phyloP scores from a whole-genome alignment of 2,888 invertebrate species.

The Alitta virens region DNA sequence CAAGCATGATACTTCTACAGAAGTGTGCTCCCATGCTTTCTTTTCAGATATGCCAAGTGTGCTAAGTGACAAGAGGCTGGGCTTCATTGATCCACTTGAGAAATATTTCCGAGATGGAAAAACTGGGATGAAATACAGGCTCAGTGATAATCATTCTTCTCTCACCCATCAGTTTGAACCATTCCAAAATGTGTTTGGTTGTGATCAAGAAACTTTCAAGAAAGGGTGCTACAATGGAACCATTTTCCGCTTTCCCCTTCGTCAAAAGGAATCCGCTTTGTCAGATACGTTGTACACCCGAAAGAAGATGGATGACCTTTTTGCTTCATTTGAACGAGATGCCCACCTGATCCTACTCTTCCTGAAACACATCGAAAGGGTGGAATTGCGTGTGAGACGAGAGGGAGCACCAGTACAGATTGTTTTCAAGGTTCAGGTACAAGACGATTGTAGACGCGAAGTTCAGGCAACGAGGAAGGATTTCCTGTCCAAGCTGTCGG shows the following conservation, averaged over 20 bases:
- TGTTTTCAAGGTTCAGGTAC: conserved; percentile 15
- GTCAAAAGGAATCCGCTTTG: conserved; percentile 34
- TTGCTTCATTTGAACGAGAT: conserved; percentile 35
- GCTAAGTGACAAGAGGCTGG: conserved; percentile 39
- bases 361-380: conserved; percentile 37
- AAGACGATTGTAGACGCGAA: conserved; percentile 8
- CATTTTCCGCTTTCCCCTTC: conserved; percentile 48
- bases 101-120: conserved; percentile 30
- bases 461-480: conserved; percentile 1
- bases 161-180: conserved; percentile 31
- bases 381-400: conserved; percentile 28
- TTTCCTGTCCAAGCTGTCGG: conserved; percentile 1
- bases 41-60: conserved; percentile 42
- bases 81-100: conserved; percentile 44
- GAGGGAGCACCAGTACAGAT: neutral
- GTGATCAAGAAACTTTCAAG: conserved; percentile 20
- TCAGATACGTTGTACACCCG: conserved; percentile 35
- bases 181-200: conserved; percentile 35
- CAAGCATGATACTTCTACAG: too few species aligned
- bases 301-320: conserved; percentile 34
- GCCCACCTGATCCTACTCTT: conserved; percentile 39
- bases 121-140: conserved; percentile 29
- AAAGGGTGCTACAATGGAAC: conserved; percentile 38
- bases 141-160: conserved; percentile 7
- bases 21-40: too few species aligned